These are phyloP conservation scores for Procambarus clarkii DNA, from an alignment of 1,140 invertebrate species.

Conservation along the genomic window DNA sequence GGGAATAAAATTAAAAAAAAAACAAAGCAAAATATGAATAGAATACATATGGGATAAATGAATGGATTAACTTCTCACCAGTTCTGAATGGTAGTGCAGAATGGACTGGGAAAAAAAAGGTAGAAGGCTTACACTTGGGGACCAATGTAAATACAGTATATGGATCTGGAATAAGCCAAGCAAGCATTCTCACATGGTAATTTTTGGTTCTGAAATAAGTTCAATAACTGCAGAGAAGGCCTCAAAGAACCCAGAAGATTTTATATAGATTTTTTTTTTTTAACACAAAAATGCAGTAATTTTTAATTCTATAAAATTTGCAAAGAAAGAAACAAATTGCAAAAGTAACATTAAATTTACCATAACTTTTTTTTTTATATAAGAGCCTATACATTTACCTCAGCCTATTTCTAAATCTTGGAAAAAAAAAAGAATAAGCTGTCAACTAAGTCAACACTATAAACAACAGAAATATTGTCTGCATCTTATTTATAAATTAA, in stretches of 20 bases:
- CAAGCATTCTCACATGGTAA: constrained; percentile 14
- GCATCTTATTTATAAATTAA: no score
- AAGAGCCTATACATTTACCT: no score
- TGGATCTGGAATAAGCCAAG: constrained; percentile 46
- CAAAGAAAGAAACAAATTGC: no score
- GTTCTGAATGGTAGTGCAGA: constrained; percentile 66
- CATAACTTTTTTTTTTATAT: no score
- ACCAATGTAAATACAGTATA: constrained; percentile 27
- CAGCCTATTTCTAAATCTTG: no score
- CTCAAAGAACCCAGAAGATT: constrained; percentile 8
- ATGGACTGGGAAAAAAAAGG: constrained; percentile 61
- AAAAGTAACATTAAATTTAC: no score
- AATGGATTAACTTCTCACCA: constrained; percentile 59
- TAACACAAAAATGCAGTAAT: no score
- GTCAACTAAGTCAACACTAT: no score
- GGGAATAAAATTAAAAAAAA: no score
- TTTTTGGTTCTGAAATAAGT: neutral
- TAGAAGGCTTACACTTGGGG: constrained; percentile 36
- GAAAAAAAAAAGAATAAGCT: no score
- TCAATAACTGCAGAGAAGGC: constrained; percentile 16
- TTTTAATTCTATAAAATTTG: no score
- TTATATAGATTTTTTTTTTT: neutral
- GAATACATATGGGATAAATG: constrained; percentile 32
- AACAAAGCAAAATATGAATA: neutral
- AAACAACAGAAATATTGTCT: no score